Evolutionary conservation across 2,797 vertebrate genomes (phyloP), one percentile per base, ranked within the genome.

Genomic region (Cossypha niveicapilla): DNA sequence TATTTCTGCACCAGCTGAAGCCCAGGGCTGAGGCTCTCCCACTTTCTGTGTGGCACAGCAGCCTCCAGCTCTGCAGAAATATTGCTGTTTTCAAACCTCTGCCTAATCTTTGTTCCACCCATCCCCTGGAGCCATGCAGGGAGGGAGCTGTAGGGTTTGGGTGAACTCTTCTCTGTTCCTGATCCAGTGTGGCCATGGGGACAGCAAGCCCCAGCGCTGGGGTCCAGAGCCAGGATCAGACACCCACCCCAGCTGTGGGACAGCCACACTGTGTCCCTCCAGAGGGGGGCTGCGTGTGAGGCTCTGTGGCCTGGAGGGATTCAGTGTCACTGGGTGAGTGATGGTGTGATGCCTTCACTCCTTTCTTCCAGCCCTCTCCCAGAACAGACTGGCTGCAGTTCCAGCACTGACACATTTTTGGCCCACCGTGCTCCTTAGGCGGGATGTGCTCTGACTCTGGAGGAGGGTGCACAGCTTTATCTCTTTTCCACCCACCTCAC

Each of bases 321-420:
- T 60, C 12, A 21, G 34, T 21, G 44, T 57, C 3, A 0, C 7
- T 34, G 28, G 28, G 22, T 4, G 8, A 86, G 66, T 14, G 84
- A 39, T 42, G 72, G 10, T 3, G 9, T 65, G 89, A 57, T 58
- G 50, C 39, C 22, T 57, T 76, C 74, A 88, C 7, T 41, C 35
- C 32, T 32, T 65, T 37, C 42, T 58, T 61, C 50, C 60, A 86
- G 42, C 39, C 23, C 73, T 81, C 65, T 73, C 53, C 86, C 7
- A 0, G 61, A 60, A 24, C 2, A 4, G 74, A 68, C 84, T 95
- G 93, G 61, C 92, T 71, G 68, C 3, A 0, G n/a, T 65, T 89
- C 60, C 91, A 73, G 74, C 70, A 19, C 60, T 88, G 92, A 92
- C 92, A 80, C 79, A 88, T 84, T 95, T 94, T 88, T 95, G 93